Conservation (phyloP, 1,140 invertebrate species). For the Achatina immaculata region DNA sequence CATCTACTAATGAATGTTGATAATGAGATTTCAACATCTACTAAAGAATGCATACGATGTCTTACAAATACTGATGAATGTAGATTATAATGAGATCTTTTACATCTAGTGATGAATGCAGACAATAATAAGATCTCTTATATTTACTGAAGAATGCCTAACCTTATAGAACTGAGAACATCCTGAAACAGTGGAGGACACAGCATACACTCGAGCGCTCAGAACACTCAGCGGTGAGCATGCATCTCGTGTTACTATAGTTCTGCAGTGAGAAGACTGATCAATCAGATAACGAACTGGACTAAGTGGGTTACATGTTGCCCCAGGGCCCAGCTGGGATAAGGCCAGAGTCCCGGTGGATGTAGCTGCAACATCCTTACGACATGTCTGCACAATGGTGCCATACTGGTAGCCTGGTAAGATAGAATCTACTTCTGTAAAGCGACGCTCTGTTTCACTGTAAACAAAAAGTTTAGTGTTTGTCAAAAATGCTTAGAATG, state of each 20-base stretch:
- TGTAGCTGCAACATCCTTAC: conserved; percentile 24
- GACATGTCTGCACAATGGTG: conserved; percentile 18
- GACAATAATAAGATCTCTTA: too few species aligned
- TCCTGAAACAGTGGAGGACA: conserved; percentile 32
- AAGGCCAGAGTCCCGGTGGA: conserved; percentile 44
- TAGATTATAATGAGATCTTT: too few species aligned
- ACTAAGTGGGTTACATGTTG: conserved; percentile 46
- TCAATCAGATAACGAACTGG: conserved; percentile 53
- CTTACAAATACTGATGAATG: too few species aligned
- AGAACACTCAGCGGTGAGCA: conserved; percentile 44
- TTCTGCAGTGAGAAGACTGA: conserved; percentile 40
- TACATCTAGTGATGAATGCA: too few species aligned
- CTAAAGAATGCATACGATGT: too few species aligned
- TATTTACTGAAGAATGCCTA: not conserved
- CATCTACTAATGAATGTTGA: too few species aligned
- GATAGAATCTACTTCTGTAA: not conserved
- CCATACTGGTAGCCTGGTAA: not conserved
- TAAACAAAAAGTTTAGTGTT: too few species aligned
- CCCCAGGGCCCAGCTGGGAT: conserved; percentile 45
- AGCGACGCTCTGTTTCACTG: not conserved
- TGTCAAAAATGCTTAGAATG: too few species aligned
- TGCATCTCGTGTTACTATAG: conserved; percentile 28
- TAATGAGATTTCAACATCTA: too few species aligned
- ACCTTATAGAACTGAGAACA: conserved; percentile 28
- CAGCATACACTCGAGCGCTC: conserved; percentile 46